phyloP scores from a whole-genome alignment of 2,888 invertebrate species.

The Apotomis betuletana region DNA sequence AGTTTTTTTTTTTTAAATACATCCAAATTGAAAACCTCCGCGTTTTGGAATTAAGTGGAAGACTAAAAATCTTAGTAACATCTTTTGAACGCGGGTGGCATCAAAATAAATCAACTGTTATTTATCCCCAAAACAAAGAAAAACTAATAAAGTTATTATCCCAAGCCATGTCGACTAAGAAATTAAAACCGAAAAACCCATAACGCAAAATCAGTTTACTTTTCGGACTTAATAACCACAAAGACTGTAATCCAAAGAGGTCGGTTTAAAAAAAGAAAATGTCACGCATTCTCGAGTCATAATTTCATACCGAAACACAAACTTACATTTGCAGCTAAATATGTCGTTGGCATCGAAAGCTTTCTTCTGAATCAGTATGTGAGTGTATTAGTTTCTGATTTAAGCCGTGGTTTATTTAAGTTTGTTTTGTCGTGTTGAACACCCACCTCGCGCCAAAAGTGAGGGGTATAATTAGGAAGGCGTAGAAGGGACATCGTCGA shows the following conservation, averaged over 20 bases:
- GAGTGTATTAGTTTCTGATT: constrained; percentile 14
- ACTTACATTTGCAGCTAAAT: constrained; percentile 26
- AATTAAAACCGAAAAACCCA: constrained; percentile 47
- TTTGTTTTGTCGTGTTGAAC: constrained; percentile 67
- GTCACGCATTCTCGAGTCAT: constrained; percentile 74
- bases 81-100: neutral
- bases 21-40: too few species aligned
- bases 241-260: constrained; percentile 37
- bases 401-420: constrained; percentile 56
- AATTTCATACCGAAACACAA: constrained; percentile 44
- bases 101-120: neutral
- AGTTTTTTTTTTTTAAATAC: too few species aligned
- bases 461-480: constrained; percentile 43
- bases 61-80: neutral
- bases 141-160: constrained; percentile 19
- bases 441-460: constrained; percentile 75
- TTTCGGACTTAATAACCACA: constrained; percentile 34
- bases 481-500: constrained; percentile 24
- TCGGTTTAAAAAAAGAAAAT: constrained; percentile 48
- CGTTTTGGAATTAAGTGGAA: too few species aligned
- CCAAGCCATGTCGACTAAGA: constrained; percentile 55
- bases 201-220: constrained; percentile 33
- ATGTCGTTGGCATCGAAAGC: neutral
- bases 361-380: constrained; percentile 5
- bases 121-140: constrained; percentile 1